Evolutionary conservation across 2,797 vertebrate species (phyloP).

Genomic region (Pipistrellus kuhlii): DNA sequence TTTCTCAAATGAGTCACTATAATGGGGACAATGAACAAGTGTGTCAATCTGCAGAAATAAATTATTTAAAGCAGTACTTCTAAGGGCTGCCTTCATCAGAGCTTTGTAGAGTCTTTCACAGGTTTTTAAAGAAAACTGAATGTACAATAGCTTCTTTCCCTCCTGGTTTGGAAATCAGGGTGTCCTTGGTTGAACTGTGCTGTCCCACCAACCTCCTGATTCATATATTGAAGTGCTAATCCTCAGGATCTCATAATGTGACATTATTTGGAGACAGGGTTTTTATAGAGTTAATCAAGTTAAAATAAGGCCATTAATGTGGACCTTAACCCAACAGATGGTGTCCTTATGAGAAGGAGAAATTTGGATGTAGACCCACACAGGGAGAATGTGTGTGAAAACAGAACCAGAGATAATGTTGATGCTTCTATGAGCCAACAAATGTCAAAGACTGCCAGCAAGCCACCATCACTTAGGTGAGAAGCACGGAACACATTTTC

Average conservation of each 20-base stretch:
- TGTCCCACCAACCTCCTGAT: accelerated
- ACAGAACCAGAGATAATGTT: background rate
- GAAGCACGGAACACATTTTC: background rate
- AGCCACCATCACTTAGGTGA: background rate
- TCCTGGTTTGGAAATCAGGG: background rate
- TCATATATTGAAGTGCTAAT: background rate
- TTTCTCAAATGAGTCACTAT: conserved; percentile 3
- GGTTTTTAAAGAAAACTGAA: background rate
- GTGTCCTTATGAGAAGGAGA: background rate
- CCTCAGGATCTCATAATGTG: background rate
- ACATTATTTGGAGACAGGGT: background rate
- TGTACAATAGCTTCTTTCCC: background rate
- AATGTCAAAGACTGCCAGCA: background rate
- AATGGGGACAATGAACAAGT: background rate
- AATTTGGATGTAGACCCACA: background rate
- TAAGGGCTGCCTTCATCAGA: background rate
- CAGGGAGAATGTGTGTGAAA: accelerated
- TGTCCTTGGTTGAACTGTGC: background rate
- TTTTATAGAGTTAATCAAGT: background rate
- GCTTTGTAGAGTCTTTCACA: background rate
- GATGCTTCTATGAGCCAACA: no score
- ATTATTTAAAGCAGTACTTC: background rate
- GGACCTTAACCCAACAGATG: background rate
- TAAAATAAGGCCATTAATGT: background rate
- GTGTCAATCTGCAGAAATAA: background rate